These are phyloP conservation scores for Digitonthophagus gazella DNA, from an alignment of 2,888 invertebrate genomes.

Conservation along the genomic window DNA sequence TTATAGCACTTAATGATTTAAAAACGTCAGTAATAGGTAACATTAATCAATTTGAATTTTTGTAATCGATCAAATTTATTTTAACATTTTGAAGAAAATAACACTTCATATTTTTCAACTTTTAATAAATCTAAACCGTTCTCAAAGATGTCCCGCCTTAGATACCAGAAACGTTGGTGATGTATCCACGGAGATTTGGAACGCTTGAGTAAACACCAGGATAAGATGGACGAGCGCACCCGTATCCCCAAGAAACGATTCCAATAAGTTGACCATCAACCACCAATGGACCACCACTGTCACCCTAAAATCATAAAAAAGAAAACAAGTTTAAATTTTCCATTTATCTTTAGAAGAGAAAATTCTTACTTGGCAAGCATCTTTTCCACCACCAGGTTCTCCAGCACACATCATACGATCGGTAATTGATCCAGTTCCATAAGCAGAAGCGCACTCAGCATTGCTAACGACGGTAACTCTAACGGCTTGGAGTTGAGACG, in stretches of 20 bases:
- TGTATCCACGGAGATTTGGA: constrained; percentile 33
- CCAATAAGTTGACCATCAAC: constrained; percentile 35
- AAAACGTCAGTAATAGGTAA: too few species aligned
- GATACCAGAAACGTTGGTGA: constrained; percentile 15
- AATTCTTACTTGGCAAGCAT: constrained; percentile 36
- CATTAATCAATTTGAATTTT: too few species aligned
- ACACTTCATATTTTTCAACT: too few species aligned
- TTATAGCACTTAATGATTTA: too few species aligned
- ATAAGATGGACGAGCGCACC: constrained; percentile 36
- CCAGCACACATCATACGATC: constrained; percentile 38
- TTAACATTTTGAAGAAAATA: too few species aligned
- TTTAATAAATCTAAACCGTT: too few species aligned
- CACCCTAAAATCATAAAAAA: constrained; percentile 31
- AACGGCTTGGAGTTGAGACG: constrained; percentile 41
- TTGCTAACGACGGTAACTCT: constrained; percentile 38
- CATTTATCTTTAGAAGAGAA: too few species aligned
- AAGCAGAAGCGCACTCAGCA: constrained; percentile 35
- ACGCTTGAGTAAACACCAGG: constrained; percentile 41
- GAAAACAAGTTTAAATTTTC: neutral
- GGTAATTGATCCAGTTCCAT: constrained; percentile 29
- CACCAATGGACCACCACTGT: constrained; percentile 41
- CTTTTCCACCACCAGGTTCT: constrained; percentile 33
- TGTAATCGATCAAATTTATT: too few species aligned
- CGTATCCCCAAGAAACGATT: constrained; percentile 40
- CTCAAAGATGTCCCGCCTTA: too few species aligned